Percentiles rank a stretch among this genome's conserved stretches.
Conservation (phyloP, 2,888 invertebrate species). For the Athalia cordata region DNA sequence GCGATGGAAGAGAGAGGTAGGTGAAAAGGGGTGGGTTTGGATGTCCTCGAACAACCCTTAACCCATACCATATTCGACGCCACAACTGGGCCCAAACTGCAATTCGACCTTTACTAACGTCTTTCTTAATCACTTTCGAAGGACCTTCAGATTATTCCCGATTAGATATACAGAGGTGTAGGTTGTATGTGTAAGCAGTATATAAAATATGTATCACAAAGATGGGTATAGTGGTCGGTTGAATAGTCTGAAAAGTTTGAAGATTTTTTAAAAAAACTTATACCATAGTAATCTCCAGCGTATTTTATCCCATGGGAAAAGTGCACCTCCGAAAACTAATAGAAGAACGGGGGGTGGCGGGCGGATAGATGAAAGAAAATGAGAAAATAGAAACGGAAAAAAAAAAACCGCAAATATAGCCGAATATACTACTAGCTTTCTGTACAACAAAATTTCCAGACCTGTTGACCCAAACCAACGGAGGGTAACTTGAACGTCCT, state of each 20-base stretch:
- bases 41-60: too few relatives aligned
- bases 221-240: too few relatives aligned
- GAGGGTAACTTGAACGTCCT: constrained; percentile 32
- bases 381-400: constrained; percentile 8
- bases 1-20: background rate
- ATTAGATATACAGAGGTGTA: constrained; percentile 13
- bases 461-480: constrained; percentile 35
- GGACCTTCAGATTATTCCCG: constrained; percentile 34
- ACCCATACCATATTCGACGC: background rate
- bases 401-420: background rate
- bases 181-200: background rate
- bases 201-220: too few relatives aligned
- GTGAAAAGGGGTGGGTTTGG: background rate
- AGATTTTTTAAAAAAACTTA: background rate
- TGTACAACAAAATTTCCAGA: background rate
- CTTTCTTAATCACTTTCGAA: constrained; percentile 37
- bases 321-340: too few relatives aligned
- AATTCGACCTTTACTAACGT: constrained; percentile 39
- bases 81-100: background rate
- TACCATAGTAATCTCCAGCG: background rate
- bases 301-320: too few relatives aligned
- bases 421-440: background rate
- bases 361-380: too few relatives aligned
- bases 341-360: too few relatives aligned
- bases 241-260: too few relatives aligned